phyloP scores from a whole-genome alignment of 2,888 invertebrate genomes.

The Helicoverpa assulta region DNA sequence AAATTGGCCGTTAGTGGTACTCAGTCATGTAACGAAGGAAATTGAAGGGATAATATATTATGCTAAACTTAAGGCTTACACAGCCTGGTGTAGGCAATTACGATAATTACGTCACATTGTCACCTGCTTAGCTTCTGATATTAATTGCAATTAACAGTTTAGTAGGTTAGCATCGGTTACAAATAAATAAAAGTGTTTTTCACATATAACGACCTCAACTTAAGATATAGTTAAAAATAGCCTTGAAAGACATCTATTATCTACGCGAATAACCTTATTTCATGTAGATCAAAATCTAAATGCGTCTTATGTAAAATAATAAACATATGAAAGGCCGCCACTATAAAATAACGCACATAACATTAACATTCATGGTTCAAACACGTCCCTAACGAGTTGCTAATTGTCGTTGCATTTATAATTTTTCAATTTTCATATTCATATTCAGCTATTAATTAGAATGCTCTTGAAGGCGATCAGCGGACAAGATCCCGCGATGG shows the following conservation, averaged over 20 bases:
- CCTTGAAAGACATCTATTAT: not conserved
- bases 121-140: too few relatives aligned
- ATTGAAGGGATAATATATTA: not conserved
- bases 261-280: conserved; percentile 7
- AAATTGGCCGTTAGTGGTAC: too few relatives aligned
- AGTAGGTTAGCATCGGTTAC: too few relatives aligned
- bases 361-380: conserved; percentile 37
- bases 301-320: conserved; percentile 9
- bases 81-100: too few relatives aligned
- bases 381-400: conserved; percentile 38
- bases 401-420: conserved; percentile 57
- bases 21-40: not conserved
- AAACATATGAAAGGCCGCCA: conserved; percentile 4
- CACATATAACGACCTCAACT: too few relatives aligned
- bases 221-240: too few relatives aligned
- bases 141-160: too few relatives aligned
- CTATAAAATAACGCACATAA: conserved; percentile 18
- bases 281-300: conserved; percentile 21
- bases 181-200: too few relatives aligned
- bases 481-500: conserved; percentile 1
- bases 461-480: conserved; percentile 19
- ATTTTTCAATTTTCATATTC: conserved; percentile 59
- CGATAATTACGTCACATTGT: too few relatives aligned
- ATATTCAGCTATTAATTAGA: conserved; percentile 49
- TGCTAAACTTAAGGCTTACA: not conserved